Conservation (phyloP, 2,113 vertebrate genomes). For the Strix uralensis region DNA sequence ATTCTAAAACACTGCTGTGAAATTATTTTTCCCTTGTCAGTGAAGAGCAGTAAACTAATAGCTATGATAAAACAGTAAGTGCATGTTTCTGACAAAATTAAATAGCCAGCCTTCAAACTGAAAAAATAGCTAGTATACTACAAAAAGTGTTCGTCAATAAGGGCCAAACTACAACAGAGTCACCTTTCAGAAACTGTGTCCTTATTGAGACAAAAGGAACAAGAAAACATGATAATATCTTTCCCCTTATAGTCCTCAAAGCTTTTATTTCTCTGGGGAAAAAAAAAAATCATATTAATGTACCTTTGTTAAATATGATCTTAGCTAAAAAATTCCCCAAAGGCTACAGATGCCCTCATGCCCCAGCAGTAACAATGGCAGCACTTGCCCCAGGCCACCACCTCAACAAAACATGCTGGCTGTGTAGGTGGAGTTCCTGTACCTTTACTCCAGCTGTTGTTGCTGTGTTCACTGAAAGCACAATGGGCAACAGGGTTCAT, state of each 20-base stretch:
- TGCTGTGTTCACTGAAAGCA: neutral
- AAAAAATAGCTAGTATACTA: neutral
- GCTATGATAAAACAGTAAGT: neutral
- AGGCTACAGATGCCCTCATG: neutral
- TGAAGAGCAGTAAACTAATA: neutral
- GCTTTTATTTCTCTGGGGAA: neutral
- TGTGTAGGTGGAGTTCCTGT: accelerated
- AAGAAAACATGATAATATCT: neutral
- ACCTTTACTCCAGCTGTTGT: neutral
- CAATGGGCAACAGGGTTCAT: neutral
- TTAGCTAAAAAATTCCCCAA: neutral
- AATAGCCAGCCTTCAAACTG: neutral
- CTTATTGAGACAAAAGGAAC: neutral
- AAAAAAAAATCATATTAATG: neutral
- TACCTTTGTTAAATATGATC: neutral
- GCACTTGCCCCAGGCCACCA: neutral
- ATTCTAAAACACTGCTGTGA: neutral
- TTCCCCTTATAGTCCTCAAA: neutral
- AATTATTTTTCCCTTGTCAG: neutral
- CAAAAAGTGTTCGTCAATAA: neutral
- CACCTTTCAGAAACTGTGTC: neutral
- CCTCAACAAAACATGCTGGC: no score
- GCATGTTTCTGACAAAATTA: neutral
- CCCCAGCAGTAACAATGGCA: neutral
- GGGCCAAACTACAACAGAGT: neutral